Base-by-base conservation (phyloP, 30 jellyfish, hydroid and myxozoan genomes). In the Aurelia sp. region DNA sequence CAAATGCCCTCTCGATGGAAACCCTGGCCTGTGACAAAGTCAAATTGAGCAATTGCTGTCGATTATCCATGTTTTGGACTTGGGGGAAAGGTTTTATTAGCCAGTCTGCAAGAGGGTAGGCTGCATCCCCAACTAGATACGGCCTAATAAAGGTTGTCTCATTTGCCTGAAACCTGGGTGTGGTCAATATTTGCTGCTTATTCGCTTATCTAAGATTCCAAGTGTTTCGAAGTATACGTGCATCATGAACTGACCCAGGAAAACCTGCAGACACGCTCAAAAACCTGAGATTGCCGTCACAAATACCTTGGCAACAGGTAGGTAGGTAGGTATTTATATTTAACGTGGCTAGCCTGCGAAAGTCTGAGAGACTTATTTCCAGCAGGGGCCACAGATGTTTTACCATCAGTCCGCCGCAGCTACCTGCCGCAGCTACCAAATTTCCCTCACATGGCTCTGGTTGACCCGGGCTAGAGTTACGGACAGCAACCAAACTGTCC, bases 281-380 rank as follows among this genome's bases (percentile, higher is more conserved):
- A 60, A 57, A 77, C 62, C 57, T 77, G 30, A 77, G 53, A 19
- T 58, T 20, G 13, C 76, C 80, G 60, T 88, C 76, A 63, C 62
- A 35, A 82, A 70, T 81, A 21, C 97, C 58, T 72, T 80, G 82
- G 89, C 90, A 60, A 79, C 97, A n/a, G n/a, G n/a, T n/a, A n/a
- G n/a, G n/a, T n/a, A n/a, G n/a, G n/a, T n/a, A n/a, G n/a, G n/a
- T n/a, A n/a, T n/a, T n/a, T n/a, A n/a, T n/a, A n/a, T n/a, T n/a
- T n/a, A n/a, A n/a, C n/a, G n/a, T n/a, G n/a, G n/a, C n/a, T n/a
- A n/a, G n/a, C n/a, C n/a, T n/a, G n/a, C n/a, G n/a, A n/a, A n/a
- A n/a, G n/a, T n/a, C n/a, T n/a, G n/a, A n/a, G n/a, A n/a, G n/a
- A n/a, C n/a, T n/a, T n/a, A n/a, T n/a, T n/a, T n/a, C n/a, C n/a